Conservation (phyloP, 2,888 invertebrate genomes). For the Abscondita cerata region DNA sequence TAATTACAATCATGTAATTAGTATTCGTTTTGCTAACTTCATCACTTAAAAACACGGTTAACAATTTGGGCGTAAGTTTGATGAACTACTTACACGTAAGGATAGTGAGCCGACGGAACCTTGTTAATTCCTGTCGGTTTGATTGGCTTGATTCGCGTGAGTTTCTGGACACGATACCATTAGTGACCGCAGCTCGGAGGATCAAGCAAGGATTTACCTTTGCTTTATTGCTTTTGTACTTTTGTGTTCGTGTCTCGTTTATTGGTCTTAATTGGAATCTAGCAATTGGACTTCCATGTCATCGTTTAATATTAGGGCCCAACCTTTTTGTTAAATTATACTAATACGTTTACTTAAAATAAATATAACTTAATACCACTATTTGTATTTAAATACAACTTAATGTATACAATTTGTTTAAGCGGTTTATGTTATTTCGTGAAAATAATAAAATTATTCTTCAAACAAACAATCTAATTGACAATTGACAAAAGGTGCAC, state of each 20-base stretch:
- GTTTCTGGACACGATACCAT: constrained; percentile 47
- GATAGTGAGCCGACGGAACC: constrained; percentile 35
- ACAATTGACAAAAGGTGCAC: no score
- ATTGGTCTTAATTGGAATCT: constrained; percentile 38
- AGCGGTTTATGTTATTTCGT: no score
- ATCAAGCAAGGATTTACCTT: constrained; percentile 48
- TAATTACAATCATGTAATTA: constrained; percentile 36
- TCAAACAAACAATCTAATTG: no score
- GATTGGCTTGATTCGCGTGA: constrained; percentile 43
- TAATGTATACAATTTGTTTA: no score
- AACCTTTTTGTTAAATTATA: not conserved
- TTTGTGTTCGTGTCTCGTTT: constrained; percentile 39
- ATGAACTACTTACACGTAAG: constrained; percentile 31
- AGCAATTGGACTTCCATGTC: constrained; percentile 25
- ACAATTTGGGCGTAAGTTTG: constrained; percentile 33
- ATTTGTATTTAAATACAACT: no score
- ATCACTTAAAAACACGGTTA: constrained; percentile 34
- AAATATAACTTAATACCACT: no score
- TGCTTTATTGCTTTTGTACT: constrained; percentile 46
- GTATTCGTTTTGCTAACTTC: constrained; percentile 35
- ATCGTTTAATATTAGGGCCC: constrained; percentile 8
- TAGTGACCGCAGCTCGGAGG: constrained; percentile 46
- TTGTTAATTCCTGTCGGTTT: constrained; percentile 43
- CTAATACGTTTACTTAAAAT: no score
- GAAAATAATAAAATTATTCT: no score